Evolutionary conservation across 1,140 invertebrate genomes (phyloP).

Genomic region (Trichogramma pretiosum): DNA sequence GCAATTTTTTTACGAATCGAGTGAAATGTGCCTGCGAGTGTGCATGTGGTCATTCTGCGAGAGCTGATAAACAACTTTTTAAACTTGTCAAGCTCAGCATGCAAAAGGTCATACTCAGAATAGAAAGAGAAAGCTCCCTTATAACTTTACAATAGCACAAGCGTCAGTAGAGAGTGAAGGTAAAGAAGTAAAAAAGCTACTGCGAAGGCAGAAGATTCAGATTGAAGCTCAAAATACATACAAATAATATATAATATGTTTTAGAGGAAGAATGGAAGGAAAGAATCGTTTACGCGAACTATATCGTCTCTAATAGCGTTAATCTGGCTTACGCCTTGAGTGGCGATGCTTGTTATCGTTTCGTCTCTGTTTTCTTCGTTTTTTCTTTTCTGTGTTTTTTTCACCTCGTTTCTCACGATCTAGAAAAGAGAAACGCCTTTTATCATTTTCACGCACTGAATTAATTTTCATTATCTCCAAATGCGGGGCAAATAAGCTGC

Average conservation of each 20-base stretch:
- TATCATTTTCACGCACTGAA: not conserved
- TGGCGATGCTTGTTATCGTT: constrained; percentile 4
- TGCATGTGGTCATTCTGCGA: too few relatives aligned
- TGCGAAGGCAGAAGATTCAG: not conserved
- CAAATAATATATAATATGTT: too few relatives aligned
- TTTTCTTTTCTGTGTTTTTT: constrained; percentile 4
- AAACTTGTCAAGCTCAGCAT: too few relatives aligned
- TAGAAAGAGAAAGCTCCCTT: too few relatives aligned
- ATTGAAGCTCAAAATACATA: constrained; percentile 18
- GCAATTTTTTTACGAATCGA: too few relatives aligned
- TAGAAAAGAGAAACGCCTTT: too few relatives aligned
- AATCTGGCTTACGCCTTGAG: constrained; percentile 3
- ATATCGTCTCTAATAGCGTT: constrained; percentile 7
- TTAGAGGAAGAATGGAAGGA: constrained; percentile 10
- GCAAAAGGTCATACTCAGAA: too few relatives aligned
- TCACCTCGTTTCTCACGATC: not conserved
- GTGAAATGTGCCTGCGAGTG: too few relatives aligned
- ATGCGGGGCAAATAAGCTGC: too few relatives aligned
- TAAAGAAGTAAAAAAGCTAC: not conserved
- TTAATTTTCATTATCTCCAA: constrained; percentile 6
- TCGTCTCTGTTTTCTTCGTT: not conserved
- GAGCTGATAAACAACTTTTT: too few relatives aligned
- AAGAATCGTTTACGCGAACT: constrained; percentile 1
- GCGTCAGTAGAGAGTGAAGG: too few relatives aligned
- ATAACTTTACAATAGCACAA: too few relatives aligned